A percentile compares a stretch with the other conserved stretches of the same genome.
Conservation (phyloP, 2,888 invertebrate genomes). For the Lasioglossum morio region DNA sequence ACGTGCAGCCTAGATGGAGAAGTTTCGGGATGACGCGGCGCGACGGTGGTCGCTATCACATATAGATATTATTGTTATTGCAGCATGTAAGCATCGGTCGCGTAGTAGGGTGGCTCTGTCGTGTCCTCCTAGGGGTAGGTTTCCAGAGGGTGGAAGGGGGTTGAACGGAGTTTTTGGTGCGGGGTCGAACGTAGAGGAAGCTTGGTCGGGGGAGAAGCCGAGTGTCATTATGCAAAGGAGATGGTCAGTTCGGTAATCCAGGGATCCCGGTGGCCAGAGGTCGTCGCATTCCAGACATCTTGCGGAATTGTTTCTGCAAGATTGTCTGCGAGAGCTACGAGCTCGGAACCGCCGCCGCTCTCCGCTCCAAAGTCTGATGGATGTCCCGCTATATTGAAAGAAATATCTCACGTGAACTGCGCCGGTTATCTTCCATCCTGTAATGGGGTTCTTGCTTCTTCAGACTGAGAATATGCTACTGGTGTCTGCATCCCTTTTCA, state of each 20-base stretch:
- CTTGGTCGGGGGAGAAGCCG: conserved; percentile 45
- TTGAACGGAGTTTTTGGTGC: conserved; percentile 59
- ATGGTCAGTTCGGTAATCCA: conserved; percentile 83
- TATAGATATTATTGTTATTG: conserved; percentile 79
- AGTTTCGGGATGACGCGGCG: conserved; percentile 53
- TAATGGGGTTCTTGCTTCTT: conserved; percentile 16
- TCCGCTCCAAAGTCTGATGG: conserved; percentile 81
- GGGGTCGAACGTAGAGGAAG: conserved; percentile 41
- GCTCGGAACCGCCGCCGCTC: conserved; percentile 49
- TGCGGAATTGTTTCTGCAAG: conserved; percentile 78
- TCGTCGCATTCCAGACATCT: conserved; percentile 82
- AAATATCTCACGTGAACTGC: conserved; percentile 80
- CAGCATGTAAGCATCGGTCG: conserved; percentile 61
- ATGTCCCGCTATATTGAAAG: conserved; percentile 83
- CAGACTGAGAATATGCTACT: background rate
- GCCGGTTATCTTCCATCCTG: conserved; percentile 2
- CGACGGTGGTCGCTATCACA: conserved; percentile 56
- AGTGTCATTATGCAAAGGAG: conserved; percentile 84
- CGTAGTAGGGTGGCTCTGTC: conserved; percentile 30
- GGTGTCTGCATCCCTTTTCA: background rate
- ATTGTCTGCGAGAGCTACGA: conserved; percentile 66
- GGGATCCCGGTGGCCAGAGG: conserved; percentile 75
- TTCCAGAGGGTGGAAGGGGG: conserved; percentile 1
- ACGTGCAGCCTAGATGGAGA: conserved; percentile 65
- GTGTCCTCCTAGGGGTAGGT: background rate